Evolutionary conservation across 2,113 vertebrate genomes (phyloP).

Genomic region (Trochalopteron elliotii): DNA sequence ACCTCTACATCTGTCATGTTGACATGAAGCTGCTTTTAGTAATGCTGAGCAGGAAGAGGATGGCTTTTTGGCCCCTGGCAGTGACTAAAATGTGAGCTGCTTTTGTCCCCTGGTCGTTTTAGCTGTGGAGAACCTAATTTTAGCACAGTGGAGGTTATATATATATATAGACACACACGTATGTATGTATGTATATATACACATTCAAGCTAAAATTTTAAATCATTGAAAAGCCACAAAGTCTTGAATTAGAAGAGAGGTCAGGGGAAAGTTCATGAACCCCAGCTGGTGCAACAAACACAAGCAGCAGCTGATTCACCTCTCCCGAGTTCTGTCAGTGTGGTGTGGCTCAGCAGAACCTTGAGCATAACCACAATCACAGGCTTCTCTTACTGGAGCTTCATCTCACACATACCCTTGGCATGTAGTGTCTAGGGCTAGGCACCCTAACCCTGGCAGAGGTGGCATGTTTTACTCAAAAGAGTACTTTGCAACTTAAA

Average conservation of each 20-base stretch:
- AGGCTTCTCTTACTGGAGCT: background rate
- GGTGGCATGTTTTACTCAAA: background rate
- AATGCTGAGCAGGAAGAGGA: background rate
- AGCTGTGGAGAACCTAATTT: background rate
- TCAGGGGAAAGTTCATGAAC: conserved; percentile 12
- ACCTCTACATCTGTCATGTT: background rate
- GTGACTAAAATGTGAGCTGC: background rate
- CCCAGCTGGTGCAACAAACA: background rate
- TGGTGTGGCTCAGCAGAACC: background rate
- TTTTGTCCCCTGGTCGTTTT: background rate
- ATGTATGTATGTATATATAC: background rate
- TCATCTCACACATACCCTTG: background rate
- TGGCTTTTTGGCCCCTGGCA: background rate
- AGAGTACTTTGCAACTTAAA: background rate
- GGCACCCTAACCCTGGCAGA: background rate
- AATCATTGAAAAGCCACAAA: conserved; percentile 32
- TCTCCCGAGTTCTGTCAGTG: background rate
- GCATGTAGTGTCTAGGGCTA: accelerated
- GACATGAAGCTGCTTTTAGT: background rate
- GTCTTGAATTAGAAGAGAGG: conserved; percentile 42
- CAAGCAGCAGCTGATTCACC: background rate
- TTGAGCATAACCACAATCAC: background rate
- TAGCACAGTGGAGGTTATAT: background rate
- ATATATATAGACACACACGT: background rate
- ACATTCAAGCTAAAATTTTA: conserved; percentile 35